These are phyloP conservation scores for Orthonevra nobilis DNA, from an alignment of 2,888 invertebrate species.

Conservation along the genomic window DNA sequence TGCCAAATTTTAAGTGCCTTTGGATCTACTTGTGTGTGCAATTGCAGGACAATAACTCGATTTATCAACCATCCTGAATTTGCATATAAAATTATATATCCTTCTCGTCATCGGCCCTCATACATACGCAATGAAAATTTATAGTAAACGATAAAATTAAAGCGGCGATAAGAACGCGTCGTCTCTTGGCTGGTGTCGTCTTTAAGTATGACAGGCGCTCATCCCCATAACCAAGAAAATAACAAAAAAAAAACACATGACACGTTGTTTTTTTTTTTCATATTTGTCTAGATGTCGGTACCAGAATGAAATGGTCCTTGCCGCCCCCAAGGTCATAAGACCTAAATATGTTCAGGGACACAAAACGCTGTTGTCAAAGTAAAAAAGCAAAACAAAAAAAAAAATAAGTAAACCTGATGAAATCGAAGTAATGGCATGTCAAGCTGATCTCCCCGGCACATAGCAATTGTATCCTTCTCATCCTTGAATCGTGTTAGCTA, in stretches of 20 bases:
- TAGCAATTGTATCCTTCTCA: constrained; percentile 26
- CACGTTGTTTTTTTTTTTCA: too few species aligned
- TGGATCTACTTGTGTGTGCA: constrained; percentile 47
- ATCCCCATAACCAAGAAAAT: too few species aligned
- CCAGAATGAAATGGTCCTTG: constrained; percentile 26
- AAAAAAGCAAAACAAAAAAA: not conserved
- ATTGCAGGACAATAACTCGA: constrained; percentile 56
- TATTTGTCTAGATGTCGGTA: too few species aligned
- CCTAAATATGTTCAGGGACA: constrained; percentile 11
- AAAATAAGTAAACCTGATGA: constrained; percentile 19
- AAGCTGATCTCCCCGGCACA: constrained; percentile 21
- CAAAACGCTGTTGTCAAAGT: too few species aligned
- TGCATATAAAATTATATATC: constrained; percentile 57
- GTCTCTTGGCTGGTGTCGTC: constrained; percentile 18
- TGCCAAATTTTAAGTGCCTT: too few species aligned
- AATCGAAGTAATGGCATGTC: constrained; percentile 49
- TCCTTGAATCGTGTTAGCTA: not conserved
- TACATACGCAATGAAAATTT: constrained; percentile 65
- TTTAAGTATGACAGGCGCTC: not conserved
- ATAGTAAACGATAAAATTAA: constrained; percentile 69
- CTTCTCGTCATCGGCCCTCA: constrained; percentile 27
- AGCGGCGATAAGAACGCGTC: constrained; percentile 57
- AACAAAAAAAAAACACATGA: too few species aligned
- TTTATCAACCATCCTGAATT: constrained; percentile 44
- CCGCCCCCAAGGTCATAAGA: constrained; percentile 58